Base-by-base conservation (phyloP, 2,888 invertebrate species). In the Camponotus fellah region DNA sequence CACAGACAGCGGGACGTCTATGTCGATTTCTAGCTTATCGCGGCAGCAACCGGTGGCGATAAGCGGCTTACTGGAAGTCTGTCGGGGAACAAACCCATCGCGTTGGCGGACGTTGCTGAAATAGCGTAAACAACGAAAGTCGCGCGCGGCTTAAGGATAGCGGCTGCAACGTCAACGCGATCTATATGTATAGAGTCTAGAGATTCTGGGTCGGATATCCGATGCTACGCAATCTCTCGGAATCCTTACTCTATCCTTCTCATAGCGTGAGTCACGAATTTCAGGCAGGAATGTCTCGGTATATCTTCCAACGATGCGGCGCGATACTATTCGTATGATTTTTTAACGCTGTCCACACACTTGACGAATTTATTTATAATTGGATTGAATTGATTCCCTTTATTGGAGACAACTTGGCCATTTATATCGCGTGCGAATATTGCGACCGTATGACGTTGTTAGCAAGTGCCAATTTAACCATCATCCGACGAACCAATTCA, bases 21-120 rank as follows among this genome's bases (percentile, higher is more conserved):
- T 79, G 82, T 65, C 71, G 80, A 80, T 65, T 85, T 53, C 64
- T 65, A 72, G 72, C 85, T 85, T 83, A 87, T 85, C 87, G 87
- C 80, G 83, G 53, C 53, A n/a, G 8, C 83, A 65, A 77, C 81
- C 69, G 58, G 9, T 26, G 60, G 60, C 87, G 89, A 89, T 88
- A 89, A 89, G 87, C 87, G 85, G 89, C 89, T 89, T 89, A 89
- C 72, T 26, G 82, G 82, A 81, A 89, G 87, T 86, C 89, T 83
- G 84, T 80, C 84, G 77, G 75, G 69, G 82, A 82, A 53, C 66
- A 84, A 84, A 82, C 72, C 76, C 26, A 14, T 46, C 58, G 58
- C 14, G 34, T 72, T 53, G 58, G 34, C 43, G 82, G n/a, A 60
- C 75, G 46, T 75, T 34, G 77, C 62, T 81, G 75, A 75, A 81